phyloP scores from a whole-genome alignment of 2,888 invertebrate genomes.

The Herminia tarsipennalis region DNA sequence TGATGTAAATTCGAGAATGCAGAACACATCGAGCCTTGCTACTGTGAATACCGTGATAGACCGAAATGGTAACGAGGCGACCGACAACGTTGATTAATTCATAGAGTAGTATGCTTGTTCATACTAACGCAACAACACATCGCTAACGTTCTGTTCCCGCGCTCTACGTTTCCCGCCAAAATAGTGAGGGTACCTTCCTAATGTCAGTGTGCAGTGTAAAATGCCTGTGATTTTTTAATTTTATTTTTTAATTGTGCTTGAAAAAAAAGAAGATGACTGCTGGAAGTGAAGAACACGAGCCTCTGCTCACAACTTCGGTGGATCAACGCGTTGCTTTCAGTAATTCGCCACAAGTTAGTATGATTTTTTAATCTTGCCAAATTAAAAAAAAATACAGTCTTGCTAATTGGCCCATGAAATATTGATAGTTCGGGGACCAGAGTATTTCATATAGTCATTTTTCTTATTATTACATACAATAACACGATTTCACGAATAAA shows the following conservation, averaged over 20 bases:
- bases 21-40: too few species aligned
- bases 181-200: conserved; percentile 29
- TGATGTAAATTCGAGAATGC: conserved; percentile 23
- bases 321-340: conserved; percentile 75
- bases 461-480: too few species aligned
- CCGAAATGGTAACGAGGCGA: conserved; percentile 19
- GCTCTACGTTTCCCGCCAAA: conserved; percentile 52
- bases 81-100: conserved; percentile 33
- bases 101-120: conserved; percentile 32
- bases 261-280: conserved; percentile 67
- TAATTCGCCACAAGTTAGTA: conserved; percentile 70
- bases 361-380: background rate
- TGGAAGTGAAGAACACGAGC: conserved; percentile 80
- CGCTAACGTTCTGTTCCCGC: conserved; percentile 24
- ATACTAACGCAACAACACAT: conserved; percentile 28
- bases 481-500: too few species aligned
- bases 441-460: too few species aligned
- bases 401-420: too few species aligned
- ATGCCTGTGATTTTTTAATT: conserved; percentile 48
- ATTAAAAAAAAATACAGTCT: background rate
- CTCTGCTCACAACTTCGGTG: conserved; percentile 75
- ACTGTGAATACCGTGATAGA: conserved; percentile 26
- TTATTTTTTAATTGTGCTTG: conserved; percentile 28
- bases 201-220: conserved; percentile 41
- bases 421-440: too few species aligned